Base-by-base conservation (phyloP, 1,140 invertebrate genomes). In the Mamestra configurata region DNA sequence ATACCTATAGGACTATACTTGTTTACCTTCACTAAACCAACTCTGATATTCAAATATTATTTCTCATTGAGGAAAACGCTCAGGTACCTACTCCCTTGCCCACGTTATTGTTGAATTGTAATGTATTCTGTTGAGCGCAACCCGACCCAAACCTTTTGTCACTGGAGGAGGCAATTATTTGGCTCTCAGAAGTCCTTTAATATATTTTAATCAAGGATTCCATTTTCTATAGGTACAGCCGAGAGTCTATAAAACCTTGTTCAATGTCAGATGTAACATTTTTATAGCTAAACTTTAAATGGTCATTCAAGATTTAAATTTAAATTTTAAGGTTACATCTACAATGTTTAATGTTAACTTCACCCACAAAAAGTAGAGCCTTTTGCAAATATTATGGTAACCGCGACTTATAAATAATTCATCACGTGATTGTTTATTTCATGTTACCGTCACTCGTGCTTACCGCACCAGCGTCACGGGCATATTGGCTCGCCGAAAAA, bases 401-500 rank as follows among this genome's bases (percentile, higher is more conserved):
- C 18, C 18, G 40, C 37, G 22, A 40, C 18, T 46, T 68, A 27
- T 46, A 46, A 46, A 64, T 37, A 40, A 64, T 37, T 64, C 35
- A 64, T 64, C 59, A 37, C 59, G 24, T 40, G 59, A 64, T 64
- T 46, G 22, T 68, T 68, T 68, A 68, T 61, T 61, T 20, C 31
- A 18, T 37, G 31, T 35, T 37, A 61, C 66, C 66, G 66, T 49
- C 40, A 70, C 43, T n/a, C 43, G 35, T 70, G 66, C 13, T 70
- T 70, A 46, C 43, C 18, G 22, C 43, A 49, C 22, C 18, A 46
- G 20, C 68, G 27, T 71, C 68, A 71, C 27, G 46, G 24, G 46
- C 15, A 27, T 46, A 49, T 71, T 51, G 46, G 24, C 68, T 51
- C 46, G 15, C 8, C 27, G 31, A 57, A 75, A 75, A 73, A 43